Conservation (phyloP, 2,797 vertebrate species). For the Rhinophrynus dorsalis region DNA sequence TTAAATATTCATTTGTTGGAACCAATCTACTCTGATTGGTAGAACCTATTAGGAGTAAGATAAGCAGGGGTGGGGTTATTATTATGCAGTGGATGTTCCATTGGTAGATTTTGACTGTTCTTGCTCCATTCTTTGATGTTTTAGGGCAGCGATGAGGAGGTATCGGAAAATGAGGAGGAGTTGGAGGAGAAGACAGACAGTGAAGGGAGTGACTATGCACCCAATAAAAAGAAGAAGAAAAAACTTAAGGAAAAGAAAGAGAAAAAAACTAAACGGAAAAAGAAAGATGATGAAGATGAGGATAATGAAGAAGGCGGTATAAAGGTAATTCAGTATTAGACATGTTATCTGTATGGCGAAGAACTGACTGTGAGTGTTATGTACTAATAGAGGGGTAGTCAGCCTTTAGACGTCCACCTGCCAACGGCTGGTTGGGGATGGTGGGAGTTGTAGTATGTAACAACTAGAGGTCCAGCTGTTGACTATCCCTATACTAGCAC, state of each 20-base stretch:
- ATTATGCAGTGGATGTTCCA: not conserved
- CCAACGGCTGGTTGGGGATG: too few species aligned
- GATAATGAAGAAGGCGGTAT: constrained; percentile 74
- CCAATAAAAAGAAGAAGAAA: constrained; percentile 95
- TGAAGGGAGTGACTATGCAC: constrained; percentile 87
- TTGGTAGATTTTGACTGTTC: not conserved
- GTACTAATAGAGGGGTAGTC: too few species aligned
- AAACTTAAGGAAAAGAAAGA: constrained; percentile 94
- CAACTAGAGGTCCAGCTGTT: too few species aligned
- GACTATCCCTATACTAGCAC: too few species aligned
- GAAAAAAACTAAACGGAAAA: constrained; percentile 86
- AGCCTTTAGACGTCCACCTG: too few species aligned
- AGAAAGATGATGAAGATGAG: constrained; percentile 86
- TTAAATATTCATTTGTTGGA: too few species aligned
- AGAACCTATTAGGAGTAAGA: too few species aligned
- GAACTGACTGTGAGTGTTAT: too few species aligned
- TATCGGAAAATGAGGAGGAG: constrained; percentile 83
- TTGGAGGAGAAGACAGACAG: constrained; percentile 84
- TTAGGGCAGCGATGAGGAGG: constrained; percentile 80
- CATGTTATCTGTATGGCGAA: too few species aligned
- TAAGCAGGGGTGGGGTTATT: too few species aligned
- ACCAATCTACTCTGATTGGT: too few species aligned
- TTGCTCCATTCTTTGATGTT: not conserved
- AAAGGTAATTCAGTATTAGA: constrained; percentile 57
- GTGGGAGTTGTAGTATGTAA: too few species aligned